Evolutionary conservation across 1,140 invertebrate species (phyloP).

Genomic region (Drosophila yakuba): DNA sequence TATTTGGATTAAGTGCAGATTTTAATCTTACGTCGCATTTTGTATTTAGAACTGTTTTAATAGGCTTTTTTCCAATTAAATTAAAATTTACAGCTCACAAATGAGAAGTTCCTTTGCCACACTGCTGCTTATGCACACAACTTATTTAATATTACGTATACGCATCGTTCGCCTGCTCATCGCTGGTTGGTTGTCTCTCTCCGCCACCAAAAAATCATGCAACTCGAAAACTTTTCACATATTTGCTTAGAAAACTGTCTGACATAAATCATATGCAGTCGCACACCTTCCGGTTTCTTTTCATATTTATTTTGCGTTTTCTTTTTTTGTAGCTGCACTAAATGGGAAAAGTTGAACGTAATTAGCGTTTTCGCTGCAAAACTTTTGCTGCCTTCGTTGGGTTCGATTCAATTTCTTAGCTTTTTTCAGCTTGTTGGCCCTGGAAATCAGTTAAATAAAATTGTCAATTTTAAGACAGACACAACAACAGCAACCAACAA

Average conservation of each 20-base stretch:
- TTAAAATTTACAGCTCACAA: background rate
- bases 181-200: background rate
- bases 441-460: constrained; percentile 42
- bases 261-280: constrained; percentile 70
- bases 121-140: too few species aligned
- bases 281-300: constrained; percentile 7
- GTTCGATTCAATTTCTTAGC: constrained; percentile 10
- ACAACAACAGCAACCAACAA: background rate
- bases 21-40: too few species aligned
- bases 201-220: background rate
- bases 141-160: constrained; percentile 5
- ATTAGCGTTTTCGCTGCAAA: constrained; percentile 50
- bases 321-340: constrained; percentile 14
- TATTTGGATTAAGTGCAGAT: background rate
- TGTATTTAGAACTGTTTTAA: too few species aligned
- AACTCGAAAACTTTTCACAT: constrained; percentile 57
- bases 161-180: background rate
- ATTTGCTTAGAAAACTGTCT: constrained; percentile 71
- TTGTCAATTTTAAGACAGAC: constrained; percentile 43
- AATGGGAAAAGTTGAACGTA: constrained; percentile 74
- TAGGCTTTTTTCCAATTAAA: too few species aligned
- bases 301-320: constrained; percentile 2
- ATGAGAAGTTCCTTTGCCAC: background rate
- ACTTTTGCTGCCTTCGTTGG: constrained; percentile 14
- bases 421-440: background rate